A percentile compares a stretch with the other conserved stretches of the same genome.
phyloP scores from a whole-genome alignment of 2,888 invertebrate species.

The Drosophila eohydei region DNA sequence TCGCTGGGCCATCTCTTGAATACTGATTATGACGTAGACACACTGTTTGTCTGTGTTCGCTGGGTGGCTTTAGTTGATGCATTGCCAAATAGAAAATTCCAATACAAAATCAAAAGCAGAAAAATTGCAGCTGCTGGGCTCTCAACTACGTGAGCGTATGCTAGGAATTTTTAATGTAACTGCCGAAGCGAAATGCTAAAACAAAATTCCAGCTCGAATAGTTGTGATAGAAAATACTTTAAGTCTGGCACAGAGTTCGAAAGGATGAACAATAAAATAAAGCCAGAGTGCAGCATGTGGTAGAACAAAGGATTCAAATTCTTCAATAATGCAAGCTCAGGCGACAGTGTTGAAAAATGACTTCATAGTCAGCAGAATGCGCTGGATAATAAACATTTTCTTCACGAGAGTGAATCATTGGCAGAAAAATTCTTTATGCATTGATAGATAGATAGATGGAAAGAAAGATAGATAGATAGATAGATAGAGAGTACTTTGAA shows the following conservation, averaged over 20 bases:
- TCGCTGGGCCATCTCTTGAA: conserved; percentile 8
- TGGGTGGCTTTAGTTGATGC: conserved; percentile 36
- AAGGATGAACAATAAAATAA: conserved; percentile 2
- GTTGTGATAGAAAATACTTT: conserved; percentile 26
- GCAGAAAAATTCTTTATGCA: not conserved
- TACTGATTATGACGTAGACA: conserved; percentile 58
- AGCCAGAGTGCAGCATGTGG: not conserved
- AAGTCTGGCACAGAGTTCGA: not conserved
- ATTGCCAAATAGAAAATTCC: conserved; percentile 41
- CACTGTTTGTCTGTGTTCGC: not conserved
- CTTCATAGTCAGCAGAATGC: not conserved
- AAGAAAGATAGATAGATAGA: not conserved
- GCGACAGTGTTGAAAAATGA: conserved; percentile 4
- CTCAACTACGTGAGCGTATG: conserved; percentile 32
- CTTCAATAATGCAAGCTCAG: not conserved
- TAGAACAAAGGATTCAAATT: conserved; percentile 4
- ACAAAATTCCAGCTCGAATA: conserved; percentile 29
- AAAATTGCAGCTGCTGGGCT: conserved; percentile 29
- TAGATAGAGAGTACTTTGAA: not conserved
- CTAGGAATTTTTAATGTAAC: conserved; percentile 40
- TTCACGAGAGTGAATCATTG: not conserved
- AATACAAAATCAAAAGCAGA: conserved; percentile 42
- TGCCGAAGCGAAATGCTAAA: conserved; percentile 23
- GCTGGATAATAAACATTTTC: not conserved
- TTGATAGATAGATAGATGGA: not conserved